Percentiles rank a stretch among this genome's conserved stretches.
Evolutionary conservation across 2,797 vertebrate species (phyloP).

Genomic region (Oreortyx pictus): DNA sequence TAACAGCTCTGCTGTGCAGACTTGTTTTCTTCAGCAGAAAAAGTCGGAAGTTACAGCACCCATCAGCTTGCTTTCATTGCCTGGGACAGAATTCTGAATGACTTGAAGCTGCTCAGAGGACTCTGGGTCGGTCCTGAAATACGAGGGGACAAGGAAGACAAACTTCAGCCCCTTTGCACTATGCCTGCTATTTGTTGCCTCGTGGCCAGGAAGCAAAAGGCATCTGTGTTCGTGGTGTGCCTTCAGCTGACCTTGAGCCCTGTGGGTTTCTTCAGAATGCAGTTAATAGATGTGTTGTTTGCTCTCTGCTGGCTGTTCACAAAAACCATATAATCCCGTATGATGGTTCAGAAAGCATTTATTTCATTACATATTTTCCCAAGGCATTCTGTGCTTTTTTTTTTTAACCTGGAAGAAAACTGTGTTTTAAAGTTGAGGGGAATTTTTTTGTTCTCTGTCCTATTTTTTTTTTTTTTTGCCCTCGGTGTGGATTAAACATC

Average conservation of each 20-base stretch:
- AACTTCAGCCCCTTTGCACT: background rate
- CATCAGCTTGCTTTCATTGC: background rate
- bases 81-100: background rate
- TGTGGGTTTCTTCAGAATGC: background rate
- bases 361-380: background rate
- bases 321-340: background rate
- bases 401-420: background rate
- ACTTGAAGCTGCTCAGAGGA: background rate
- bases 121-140: background rate
- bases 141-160: rapidly evolving
- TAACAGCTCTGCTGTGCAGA: background rate
- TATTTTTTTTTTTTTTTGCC: background rate
- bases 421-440: background rate
- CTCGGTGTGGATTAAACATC: background rate
- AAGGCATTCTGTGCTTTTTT: background rate
- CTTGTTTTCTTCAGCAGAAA: background rate
- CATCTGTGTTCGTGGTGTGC: background rate
- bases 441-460: background rate
- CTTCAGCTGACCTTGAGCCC: background rate
- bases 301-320: background rate
- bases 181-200: background rate
- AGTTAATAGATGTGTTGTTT: background rate
- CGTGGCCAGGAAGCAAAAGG: background rate
- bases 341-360: background rate
- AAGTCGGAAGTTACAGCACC: background rate